Percentiles rank a stretch among this genome's conserved stretches.
phyloP scores from a whole-genome alignment of 1,140 invertebrate genomes.

The Camponotus pennsylvanicus region DNA sequence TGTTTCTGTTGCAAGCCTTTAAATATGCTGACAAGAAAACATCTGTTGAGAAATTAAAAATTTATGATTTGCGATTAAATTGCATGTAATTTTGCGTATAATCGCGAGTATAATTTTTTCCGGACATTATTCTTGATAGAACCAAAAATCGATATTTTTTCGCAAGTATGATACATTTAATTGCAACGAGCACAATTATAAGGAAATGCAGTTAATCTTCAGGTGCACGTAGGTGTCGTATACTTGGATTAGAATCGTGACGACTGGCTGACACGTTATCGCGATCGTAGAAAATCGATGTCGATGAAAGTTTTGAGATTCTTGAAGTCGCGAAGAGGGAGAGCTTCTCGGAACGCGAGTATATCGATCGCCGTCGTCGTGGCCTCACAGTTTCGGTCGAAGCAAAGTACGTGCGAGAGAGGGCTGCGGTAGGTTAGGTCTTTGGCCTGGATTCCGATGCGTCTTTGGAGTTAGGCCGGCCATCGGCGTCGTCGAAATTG shows the following conservation, averaged over 20 bases:
- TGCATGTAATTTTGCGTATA: neutral
- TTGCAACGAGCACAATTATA: conserved; percentile 11
- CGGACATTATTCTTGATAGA: neutral
- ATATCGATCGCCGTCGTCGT: conserved; percentile 56
- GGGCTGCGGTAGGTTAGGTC: conserved; percentile 34
- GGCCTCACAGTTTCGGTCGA: conserved; percentile 45
- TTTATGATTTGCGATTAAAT: conserved; percentile 21
- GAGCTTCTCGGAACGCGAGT: conserved; percentile 50
- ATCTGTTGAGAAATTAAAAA: neutral
- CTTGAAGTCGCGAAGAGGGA: conserved; percentile 27
- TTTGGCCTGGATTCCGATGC: conserved; percentile 63
- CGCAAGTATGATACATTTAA: conserved; percentile 1
- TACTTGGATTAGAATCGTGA: conserved; percentile 33
- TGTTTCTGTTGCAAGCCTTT: neutral
- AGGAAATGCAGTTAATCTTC: conserved; percentile 33
- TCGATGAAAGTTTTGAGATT: conserved; percentile 53
- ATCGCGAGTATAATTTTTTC: neutral
- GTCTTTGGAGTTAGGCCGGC: conserved; percentile 63
- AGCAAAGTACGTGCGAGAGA: conserved; percentile 32
- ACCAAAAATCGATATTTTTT: neutral
- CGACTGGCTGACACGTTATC: conserved; percentile 49
- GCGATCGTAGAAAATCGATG: conserved; percentile 59
- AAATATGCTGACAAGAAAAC: neutral
- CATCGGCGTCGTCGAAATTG: conserved; percentile 72
- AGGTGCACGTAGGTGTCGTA: conserved; percentile 48